Evolutionary conservation across 2,113 vertebrate genomes (phyloP).

Genomic region (Gymnocephalus cernua): DNA sequence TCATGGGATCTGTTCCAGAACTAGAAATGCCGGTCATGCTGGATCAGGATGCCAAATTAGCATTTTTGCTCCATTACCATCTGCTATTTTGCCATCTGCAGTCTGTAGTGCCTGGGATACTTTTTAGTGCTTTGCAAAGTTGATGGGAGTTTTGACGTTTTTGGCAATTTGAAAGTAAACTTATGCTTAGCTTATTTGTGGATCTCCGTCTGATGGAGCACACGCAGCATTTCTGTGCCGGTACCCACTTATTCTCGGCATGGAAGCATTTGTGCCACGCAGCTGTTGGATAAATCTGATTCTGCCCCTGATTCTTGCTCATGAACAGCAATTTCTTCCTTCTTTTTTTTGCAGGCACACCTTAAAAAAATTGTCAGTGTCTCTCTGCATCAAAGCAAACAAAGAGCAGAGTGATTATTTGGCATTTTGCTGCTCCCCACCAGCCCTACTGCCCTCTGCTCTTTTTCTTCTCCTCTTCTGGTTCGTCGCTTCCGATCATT

Average conservation of each 20-base stretch:
- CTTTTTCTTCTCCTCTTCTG: slow-evolving; percentile 71
- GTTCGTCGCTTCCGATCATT: slow-evolving; percentile 76
- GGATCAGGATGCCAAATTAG: slow-evolving; percentile 22
- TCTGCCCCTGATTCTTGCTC: slow-evolving; percentile 17
- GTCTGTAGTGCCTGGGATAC: neutral
- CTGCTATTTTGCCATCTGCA: slow-evolving; percentile 11
- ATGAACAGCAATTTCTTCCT: neutral
- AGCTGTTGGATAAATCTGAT: slow-evolving; percentile 22
- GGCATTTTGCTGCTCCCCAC: slow-evolving; percentile 55
- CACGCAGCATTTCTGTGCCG: neutral
- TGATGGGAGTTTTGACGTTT: slow-evolving; percentile 12
- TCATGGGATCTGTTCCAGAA: slow-evolving; percentile 32
- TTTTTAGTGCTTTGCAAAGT: slow-evolving; percentile 43
- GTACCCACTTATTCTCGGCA: slow-evolving; percentile 9
- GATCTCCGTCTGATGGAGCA: neutral
- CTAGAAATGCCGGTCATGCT: neutral
- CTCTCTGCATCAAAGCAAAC: slow-evolving; percentile 45
- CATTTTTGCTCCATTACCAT: slow-evolving; percentile 15
- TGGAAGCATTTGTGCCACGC: slow-evolving; percentile 35
- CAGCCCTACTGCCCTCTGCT: slow-evolving; percentile 69
- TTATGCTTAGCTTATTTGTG: slow-evolving; percentile 11
- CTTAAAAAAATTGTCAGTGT: slow-evolving; percentile 27
- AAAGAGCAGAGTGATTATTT: slow-evolving; percentile 55
- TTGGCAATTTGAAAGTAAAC: slow-evolving; percentile 11
- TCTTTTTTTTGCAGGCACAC: slow-evolving; percentile 5